Evolutionary conservation across 2,113 vertebrate species (phyloP), one percentile per base, ranked within the genome.

Genomic region (Cyprinodon brontotheroides): DNA sequence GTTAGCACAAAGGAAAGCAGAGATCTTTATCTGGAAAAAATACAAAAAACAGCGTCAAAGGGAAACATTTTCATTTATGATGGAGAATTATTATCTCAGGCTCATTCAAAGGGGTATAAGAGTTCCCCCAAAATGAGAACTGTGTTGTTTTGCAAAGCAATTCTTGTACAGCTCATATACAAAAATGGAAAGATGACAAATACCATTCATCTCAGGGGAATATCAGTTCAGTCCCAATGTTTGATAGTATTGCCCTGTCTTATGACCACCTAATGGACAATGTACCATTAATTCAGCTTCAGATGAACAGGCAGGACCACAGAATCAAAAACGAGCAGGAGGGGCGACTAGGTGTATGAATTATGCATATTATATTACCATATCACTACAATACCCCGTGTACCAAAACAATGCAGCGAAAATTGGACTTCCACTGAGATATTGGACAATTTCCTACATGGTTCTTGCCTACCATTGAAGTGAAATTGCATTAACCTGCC

Each of bases 361-460:
- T 98, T 97, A 98, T 98, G 95, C 92, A 99, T 97, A 91, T 83
- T 89, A 89, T 90, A 94, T 95, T 95, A 92, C 94, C 94, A 94
- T 94, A 95, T 91, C 92, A 90, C 90, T 89, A 92, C 89, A 92
- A 91, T 93, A 87, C 91, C 88, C 94, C 82, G 80, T 89, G 83
- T 80, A 85, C 83, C 91, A 93, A 93, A 91, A 94, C 93, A 94
- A 94, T 92, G 93, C 91, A 87, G 94, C 89, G 92, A 89, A 95
- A 97, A 97, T 97, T 95, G 96, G 93, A 90, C 91, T 87, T 86
- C 90, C 94, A 95, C 91, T 90, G 91, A 95, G 94, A 96, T 97
- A 97, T 96, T 93, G 95, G 96, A 94, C 95, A 97, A 97, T 96
- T 96, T 96, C 94, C 95, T 94, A 92, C 94, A 95, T 96, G 95